A percentile compares a stretch with the other conserved stretches of the same genome.
Conservation (phyloP, 2,888 invertebrate genomes). For the Drosophila limbata region DNA sequence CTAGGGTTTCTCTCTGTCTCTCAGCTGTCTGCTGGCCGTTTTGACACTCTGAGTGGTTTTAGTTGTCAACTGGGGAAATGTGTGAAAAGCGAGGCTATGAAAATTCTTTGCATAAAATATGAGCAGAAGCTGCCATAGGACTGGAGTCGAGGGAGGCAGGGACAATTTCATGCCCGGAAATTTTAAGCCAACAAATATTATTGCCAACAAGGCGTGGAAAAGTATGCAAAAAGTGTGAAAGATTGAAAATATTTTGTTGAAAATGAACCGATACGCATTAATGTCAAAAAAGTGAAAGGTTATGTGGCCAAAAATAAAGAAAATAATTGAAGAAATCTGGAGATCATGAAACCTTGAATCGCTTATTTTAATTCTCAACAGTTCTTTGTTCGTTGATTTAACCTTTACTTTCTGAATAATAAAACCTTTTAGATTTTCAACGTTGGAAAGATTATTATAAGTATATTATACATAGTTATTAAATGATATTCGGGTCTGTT, state of each 20-base stretch:
- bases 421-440: too few relatives aligned
- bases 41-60: conserved; percentile 72
- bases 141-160: not conserved
- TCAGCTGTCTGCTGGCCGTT: conserved; percentile 38
- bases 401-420: too few relatives aligned
- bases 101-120: conserved; percentile 61
- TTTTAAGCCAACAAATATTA: conserved; percentile 34
- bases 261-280: conserved; percentile 15
- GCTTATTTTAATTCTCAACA: not conserved
- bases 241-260: conserved; percentile 17
- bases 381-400: not conserved
- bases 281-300: conserved; percentile 14
- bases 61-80: conserved; percentile 56
- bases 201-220: conserved; percentile 19
- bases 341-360: not conserved
- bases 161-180: conserved; percentile 20
- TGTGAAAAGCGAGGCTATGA: conserved; percentile 46
- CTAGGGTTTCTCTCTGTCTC: not conserved
- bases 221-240: conserved; percentile 5
- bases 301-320: not conserved
- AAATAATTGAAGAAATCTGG: not conserved
- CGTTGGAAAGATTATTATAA: too few relatives aligned
- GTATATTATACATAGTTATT: too few relatives aligned
- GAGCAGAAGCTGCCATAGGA: conserved; percentile 1
- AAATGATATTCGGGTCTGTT: too few relatives aligned